Conservation (phyloP, 2,113 vertebrate species). For the Callionymus lyra region DNA sequence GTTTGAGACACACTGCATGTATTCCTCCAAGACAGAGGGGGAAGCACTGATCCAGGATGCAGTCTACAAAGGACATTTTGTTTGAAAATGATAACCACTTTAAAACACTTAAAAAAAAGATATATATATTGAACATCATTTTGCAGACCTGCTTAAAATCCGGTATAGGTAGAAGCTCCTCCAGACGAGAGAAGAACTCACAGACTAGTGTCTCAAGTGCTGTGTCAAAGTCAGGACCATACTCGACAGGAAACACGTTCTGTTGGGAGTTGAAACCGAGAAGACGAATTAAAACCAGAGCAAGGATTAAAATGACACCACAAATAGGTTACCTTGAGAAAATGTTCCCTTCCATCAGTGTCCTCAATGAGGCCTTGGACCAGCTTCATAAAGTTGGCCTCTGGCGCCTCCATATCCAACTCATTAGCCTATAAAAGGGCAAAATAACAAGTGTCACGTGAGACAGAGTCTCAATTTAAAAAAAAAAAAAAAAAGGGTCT, state of each 20-base stretch:
- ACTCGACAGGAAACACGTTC: constrained; percentile 73
- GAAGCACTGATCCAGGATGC: constrained; percentile 60
- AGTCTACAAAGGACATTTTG: constrained; percentile 35
- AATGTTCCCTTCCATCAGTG: constrained; percentile 63
- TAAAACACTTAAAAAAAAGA: neutral
- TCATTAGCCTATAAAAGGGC: constrained; percentile 48
- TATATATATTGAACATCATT: neutral
- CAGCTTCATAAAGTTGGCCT: constrained; percentile 65
- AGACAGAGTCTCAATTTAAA: neutral
- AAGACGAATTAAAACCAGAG: neutral
- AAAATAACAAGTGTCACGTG: constrained; percentile 8
- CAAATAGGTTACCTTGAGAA: constrained; percentile 55
- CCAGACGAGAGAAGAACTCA: constrained; percentile 73
- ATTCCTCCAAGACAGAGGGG: constrained; percentile 62
- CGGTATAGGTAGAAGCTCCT: constrained; percentile 67
- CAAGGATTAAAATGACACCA: neutral
- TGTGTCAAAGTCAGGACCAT: constrained; percentile 72
- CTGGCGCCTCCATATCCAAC: constrained; percentile 61
- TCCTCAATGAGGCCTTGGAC: constrained; percentile 66
- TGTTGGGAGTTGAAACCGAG: constrained; percentile 25
- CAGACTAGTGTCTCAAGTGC: constrained; percentile 74
- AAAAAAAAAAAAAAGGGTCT: neutral
- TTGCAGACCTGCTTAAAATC: constrained; percentile 64
- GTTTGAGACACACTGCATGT: constrained; percentile 63
- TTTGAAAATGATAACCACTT: neutral